Percentiles rank a stretch among this genome's conserved stretches.
Conservation (phyloP, 53 echinoderm and acorn worm species). For the Actinopyga echinites region DNA sequence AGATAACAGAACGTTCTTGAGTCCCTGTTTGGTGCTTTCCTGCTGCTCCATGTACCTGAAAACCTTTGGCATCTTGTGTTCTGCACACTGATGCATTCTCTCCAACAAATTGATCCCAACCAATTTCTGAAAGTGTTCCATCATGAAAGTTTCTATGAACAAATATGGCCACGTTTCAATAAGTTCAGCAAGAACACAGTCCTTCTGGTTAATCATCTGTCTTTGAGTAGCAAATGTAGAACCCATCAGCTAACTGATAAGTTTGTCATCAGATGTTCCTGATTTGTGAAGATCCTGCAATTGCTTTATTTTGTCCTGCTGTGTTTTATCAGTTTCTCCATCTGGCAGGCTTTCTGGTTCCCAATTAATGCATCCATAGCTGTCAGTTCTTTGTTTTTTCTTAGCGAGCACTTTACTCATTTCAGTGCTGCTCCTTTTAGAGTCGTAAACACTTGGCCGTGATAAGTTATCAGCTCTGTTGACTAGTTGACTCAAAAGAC, state of each 20-base stretch:
- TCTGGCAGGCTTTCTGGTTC: conserved; percentile 35
- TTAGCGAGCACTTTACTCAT: not conserved
- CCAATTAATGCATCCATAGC: conserved; percentile 56
- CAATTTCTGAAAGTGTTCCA: conserved; percentile 47
- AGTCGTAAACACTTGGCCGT: not conserved
- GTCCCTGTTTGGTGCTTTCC: too few relatives aligned
- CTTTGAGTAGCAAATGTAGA: conserved; percentile 49
- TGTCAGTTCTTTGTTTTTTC: conserved; percentile 39
- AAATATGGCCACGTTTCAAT: conserved; percentile 57
- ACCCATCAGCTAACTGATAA: not conserved
- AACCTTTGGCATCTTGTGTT: conserved; percentile 52
- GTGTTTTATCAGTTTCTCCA: conserved; percentile 42
- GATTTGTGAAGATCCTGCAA: conserved; percentile 38
- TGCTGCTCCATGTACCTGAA: conserved; percentile 1
- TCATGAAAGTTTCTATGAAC: conserved; percentile 45
- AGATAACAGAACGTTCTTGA: too few relatives aligned
- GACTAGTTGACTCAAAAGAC: conserved; percentile 48
- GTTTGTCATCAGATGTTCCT: conserved; percentile 12
- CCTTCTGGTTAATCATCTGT: conserved; percentile 1
- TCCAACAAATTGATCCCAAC: conserved; percentile 48
- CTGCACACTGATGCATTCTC: conserved; percentile 19
- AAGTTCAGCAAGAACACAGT: conserved; percentile 51
- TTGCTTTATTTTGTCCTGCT: conserved; percentile 33
- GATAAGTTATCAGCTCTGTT: conserved; percentile 39
- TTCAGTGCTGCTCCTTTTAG: not conserved